Evolutionary conservation across 2,797 vertebrate genomes (phyloP), one percentile per base, ranked within the genome.

Genomic region (Lophotriccus pileatus): DNA sequence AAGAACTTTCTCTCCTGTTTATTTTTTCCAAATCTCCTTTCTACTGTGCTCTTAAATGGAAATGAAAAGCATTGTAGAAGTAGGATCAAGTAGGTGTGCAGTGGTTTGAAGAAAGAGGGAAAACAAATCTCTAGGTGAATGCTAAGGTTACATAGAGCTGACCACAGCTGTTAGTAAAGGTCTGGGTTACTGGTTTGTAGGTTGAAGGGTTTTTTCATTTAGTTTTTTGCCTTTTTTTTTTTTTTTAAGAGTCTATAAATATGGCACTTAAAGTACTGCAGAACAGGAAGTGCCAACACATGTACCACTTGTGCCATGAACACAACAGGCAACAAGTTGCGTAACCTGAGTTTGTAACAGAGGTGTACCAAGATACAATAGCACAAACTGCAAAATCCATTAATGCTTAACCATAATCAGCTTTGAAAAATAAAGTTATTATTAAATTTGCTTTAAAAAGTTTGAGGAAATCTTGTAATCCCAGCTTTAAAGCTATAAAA

Each of bases 301-400:
- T 76, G 76, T 39, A 66, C 36, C 22, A 7, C 37, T 27, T 22
- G 7, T 9, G 24, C 30, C 74, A 27, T 2, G 6, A 55, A 30
- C 6, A 7, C 32, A 53, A 34, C 17, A 89, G 53, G 9, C 0
- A 0, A 67, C 36, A 78, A 47, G 12, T 24, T 47, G 46, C 24
- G 46, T 24, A 47, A 21, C 16, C 16, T 9, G 7, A 44, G 25
- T 66, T 69, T 37, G 28, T 84, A 64, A 36, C 12, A 52, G 47
- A 67, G 16, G 6, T 20, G 8, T 32, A 22, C 30, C 12, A 17
- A 59, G 39, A 49, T 36, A 28, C 0, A 0, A 12, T 2, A 62
- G 8, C 9, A 60, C 6, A 7, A 36, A 36, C 44, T 46, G 73
- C 16, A 66, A 76, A 53, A 73, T 12, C 10, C 28, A 7, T 39